Evolutionary conservation across 2,888 invertebrate genomes (phyloP), one percentile per base, ranked within the genome.

Genomic region (Thysanoteuthis rhombus): DNA sequence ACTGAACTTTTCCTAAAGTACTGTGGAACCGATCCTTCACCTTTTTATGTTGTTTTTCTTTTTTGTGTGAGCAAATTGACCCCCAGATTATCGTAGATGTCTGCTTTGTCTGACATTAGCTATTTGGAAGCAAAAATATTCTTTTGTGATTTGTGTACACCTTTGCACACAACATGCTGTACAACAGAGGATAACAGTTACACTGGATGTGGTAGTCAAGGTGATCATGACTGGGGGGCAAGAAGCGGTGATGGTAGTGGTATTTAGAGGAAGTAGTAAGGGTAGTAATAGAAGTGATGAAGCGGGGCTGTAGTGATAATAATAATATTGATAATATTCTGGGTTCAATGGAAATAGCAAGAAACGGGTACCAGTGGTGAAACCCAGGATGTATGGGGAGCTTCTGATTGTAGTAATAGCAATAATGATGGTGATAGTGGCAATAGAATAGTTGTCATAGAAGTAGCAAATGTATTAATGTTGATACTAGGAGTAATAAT

Each of bases 1-100:
- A 75, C 32, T 75, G 75, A 75, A 75, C 75, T 75, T n/a, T 75
- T 75, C 75, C 10, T n/a, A 75, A 75, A n/a, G 75, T 75, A 75
- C 75, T 75, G n/a, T 75, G n/a, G 75, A 75, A 75, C n/a, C n/a
- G 75, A 75, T n/a, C n/a, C 75, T 75, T 75, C 75, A 75, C 75
- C 75, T 75, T 75, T n/a, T 75, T 75, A n/a, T 75, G n/a, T 32
- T n/a, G n/a, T 75, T 75, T n/a, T 75, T 75, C 75, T n/a, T 75
- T n/a, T n/a, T 10, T n/a, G 58, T 75, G 58, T 75, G 58, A 6
- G n/a, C n/a, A n/a, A n/a, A 75, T 75, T 75, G 75, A 75, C 75
- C 75, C 75, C n/a, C 75, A 75, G 75, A 75, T 75, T 75, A 75
- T 75, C n/a, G n/a, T 75, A 75, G 75, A 42, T 42, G 75, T 75